Percentiles rank a stretch among this genome's conserved stretches.
These are phyloP conservation scores for Balaenoptera acutorostrata DNA, from an alignment of 2,113 vertebrate genomes.

Conservation along the genomic window DNA sequence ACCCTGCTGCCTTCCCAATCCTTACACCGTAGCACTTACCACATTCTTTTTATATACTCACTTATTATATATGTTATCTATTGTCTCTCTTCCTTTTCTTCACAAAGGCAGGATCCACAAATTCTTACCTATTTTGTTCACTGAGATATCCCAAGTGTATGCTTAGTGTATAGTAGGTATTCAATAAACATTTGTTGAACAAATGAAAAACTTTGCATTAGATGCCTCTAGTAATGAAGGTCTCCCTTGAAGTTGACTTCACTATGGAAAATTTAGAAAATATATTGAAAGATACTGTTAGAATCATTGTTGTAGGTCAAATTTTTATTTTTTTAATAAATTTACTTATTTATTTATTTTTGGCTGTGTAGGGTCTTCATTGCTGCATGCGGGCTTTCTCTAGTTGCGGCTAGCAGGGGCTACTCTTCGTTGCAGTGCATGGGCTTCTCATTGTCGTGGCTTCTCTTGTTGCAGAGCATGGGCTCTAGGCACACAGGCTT, in stretches of 20 bases:
- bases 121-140: not conserved
- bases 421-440: too few species aligned
- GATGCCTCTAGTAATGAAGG: not conserved
- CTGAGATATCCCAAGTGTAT: not conserved
- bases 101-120: not conserved
- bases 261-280: not conserved
- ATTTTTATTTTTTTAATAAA: too few species aligned
- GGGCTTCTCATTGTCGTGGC: too few species aligned
- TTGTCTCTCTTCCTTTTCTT: not conserved
- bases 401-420: too few species aligned
- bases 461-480: too few species aligned
- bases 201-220: not conserved
- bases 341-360: too few species aligned
- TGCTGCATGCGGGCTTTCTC: too few species aligned
- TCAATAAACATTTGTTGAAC: not conserved
- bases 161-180: not conserved
- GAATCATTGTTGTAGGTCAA: not conserved
- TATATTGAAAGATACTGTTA: not conserved
- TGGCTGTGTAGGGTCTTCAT: too few species aligned
- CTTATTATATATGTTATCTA: not conserved
- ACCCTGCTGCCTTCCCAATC: not conserved
- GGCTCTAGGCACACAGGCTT: too few species aligned
- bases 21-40: not conserved
- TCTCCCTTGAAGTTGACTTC: not conserved
- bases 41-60: not conserved